These are phyloP conservation scores for Holothuria leucospilota DNA, from an alignment of 53 echinoderm and acorn worm genomes.

Conservation along the genomic window DNA sequence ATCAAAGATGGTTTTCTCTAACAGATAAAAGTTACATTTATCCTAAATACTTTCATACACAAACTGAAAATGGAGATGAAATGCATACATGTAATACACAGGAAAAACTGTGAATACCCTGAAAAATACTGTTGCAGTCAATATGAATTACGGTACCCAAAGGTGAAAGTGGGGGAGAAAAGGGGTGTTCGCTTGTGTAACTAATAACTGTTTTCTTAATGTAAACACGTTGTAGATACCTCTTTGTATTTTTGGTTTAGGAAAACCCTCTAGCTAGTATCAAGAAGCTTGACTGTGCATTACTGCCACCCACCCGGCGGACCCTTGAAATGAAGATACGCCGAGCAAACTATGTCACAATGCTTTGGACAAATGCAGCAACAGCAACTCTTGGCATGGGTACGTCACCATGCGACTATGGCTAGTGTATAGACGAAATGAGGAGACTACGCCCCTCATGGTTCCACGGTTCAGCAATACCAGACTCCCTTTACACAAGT, in stretches of 20 bases:
- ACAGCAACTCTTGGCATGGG: background rate
- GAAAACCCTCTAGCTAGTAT: constrained; percentile 64
- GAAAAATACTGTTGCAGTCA: too few relatives aligned
- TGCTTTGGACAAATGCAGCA: constrained; percentile 4
- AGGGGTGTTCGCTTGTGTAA: too few relatives aligned
- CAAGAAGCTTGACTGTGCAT: constrained; percentile 62
- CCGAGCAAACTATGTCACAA: background rate
- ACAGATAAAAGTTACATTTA: too few relatives aligned
- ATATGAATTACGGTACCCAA: too few relatives aligned
- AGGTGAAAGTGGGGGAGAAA: too few relatives aligned
- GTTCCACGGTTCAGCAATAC: constrained; percentile 23
- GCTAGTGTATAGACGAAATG: background rate
- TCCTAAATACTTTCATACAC: too few relatives aligned
- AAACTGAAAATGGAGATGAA: too few relatives aligned
- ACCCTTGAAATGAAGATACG: constrained; percentile 39
- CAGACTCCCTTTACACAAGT: background rate
- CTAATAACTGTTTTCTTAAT: too few relatives aligned
- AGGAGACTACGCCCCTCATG: constrained; percentile 1
- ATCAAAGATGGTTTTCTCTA: too few relatives aligned
- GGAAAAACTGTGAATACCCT: too few relatives aligned
- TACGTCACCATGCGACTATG: constrained; percentile 14
- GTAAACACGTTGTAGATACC: background rate
- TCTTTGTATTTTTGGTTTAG: constrained; percentile 31
- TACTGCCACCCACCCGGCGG: constrained; percentile 56
- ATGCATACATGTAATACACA: too few relatives aligned